Base-by-base conservation (phyloP, 2,113 vertebrate species). In the Eulacestoma nigropectus region DNA sequence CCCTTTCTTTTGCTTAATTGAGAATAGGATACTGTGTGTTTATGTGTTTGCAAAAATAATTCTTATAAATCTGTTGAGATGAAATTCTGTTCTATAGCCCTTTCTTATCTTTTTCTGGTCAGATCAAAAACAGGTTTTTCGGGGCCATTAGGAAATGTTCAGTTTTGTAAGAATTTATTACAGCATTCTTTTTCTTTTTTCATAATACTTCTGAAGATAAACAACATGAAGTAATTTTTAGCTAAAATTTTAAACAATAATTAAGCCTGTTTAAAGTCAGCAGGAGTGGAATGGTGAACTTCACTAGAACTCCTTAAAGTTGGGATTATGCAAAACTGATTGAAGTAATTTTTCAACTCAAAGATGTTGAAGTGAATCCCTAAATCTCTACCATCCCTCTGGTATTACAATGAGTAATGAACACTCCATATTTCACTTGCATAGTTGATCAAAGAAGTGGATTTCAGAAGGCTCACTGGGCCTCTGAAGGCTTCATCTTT, bases 401-500 rank as follows among this genome's bases (percentile, higher is more conserved):
- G 73, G 53, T 90, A 89, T 81, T 88, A 77, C 42, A 75, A 49
- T 72, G 77, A 87, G 67, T 89, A 91, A 94, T 62, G 86, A 90
- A 63, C 65, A 64, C 25, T 91, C 76, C 7, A 3, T 84, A 84
- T 95, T 97, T 92, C 84, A 68, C 44, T 75, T 89, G 69, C 53
- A 32, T 89, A 60, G 33, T 22, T 96, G 94, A 95, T 95, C 84
- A 94, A 89, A 95, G 73, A 41, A 68, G 74, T 72, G 62, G 62
- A 89, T 92, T 92, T 94, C 89, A 73, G 65, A 84, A 89, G 20
- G 87, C 93, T 95, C 73, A 22, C 56, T 72, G 86, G 74, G 55
- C n/a, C 42, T 47, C n/a, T 56, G 49, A 74, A 64, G 49, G 29
- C 41, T 64, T 74, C 65, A 78, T 75, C 37, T 84, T 86, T 80